Base-by-base conservation (phyloP, 2,113 vertebrate genomes). In the Oxyruncus cristatus region DNA sequence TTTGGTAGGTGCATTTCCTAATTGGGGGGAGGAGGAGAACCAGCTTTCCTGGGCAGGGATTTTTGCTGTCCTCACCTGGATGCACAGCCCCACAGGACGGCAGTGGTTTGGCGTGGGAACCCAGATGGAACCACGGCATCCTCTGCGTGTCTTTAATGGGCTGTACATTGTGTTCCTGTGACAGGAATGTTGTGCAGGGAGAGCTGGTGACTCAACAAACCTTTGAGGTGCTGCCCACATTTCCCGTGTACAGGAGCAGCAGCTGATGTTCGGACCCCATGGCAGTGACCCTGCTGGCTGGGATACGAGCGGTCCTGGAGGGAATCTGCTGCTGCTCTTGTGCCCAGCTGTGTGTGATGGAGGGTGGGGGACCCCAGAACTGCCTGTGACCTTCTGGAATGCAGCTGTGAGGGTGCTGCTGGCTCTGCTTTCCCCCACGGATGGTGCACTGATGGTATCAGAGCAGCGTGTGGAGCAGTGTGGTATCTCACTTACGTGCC, bases 1-100 rank as follows among this genome's bases (percentile, higher is more conserved):
- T 95, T 70, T 78, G 97, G 99, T 99, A 97, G 42, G 98, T 97
- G 67, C 26, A 19, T 12, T 67, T 26, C 73, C 79, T 30, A 16
- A 37, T 14, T 0, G 0, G n/a, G 50, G 20, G 18, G 58, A 41
- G 35, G 30, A 65, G 73, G 28, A 53, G 26, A 28, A 27, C 20
- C 6, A 3, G 2, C 62, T 81, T 28, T 61, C 37, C 22, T 49
- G 32, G 30, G 58, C 28, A 22, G 27, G 47, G 27, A 11, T 32
- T 79, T 88, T n/a, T 58, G 18, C 37, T 71, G 26, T 44, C 44
- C n/a, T 42, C 44, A 2, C 2, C 1, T 8, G 61, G 22, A 24
- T 47, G 39, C 28, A 28, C 30, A 77, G 33, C 52, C 67, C 44
- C 71, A 16, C 11, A n/a, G 50, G 23, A 33, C 18, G 26, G 46